Conservation (phyloP, 1,140 invertebrate species). For the Globodera rostochiensis region DNA sequence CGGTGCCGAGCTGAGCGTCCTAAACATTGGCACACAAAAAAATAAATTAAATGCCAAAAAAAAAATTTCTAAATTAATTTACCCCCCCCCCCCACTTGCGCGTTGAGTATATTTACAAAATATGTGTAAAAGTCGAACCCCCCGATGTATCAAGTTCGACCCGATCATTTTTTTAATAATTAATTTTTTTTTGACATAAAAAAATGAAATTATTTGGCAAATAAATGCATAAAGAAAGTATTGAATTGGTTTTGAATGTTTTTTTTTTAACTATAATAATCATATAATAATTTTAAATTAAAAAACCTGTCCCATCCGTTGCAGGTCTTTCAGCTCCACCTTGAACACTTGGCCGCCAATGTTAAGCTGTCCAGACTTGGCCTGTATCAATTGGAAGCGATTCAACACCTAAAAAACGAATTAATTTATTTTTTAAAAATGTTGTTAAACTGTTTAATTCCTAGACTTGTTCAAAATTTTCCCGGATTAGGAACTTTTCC, state of each 20-base stretch:
- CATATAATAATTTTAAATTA: too few species aligned
- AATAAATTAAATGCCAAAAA: neutral
- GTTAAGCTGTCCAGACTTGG: slow-evolving; percentile 40
- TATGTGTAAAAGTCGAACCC: too few species aligned
- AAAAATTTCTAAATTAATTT: neutral
- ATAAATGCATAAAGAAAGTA: too few species aligned
- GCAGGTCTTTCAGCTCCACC: slow-evolving; percentile 38
- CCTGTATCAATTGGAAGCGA: slow-evolving; percentile 40
- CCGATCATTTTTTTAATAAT: too few species aligned
- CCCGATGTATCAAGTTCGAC: too few species aligned
- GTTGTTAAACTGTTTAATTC: neutral
- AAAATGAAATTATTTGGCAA: too few species aligned
- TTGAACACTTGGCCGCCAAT: slow-evolving; percentile 42
- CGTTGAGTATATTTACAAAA: too few species aligned
- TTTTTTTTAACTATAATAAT: too few species aligned
- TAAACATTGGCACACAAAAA: slow-evolving; percentile 19
- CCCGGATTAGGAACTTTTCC: too few species aligned
- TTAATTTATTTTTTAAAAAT: neutral
- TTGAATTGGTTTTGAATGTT: too few species aligned
- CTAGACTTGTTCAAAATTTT: slow-evolving; percentile 13
- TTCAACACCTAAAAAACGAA: slow-evolving; percentile 18
- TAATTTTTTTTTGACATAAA: slow-evolving; percentile 1
- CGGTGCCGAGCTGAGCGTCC: slow-evolving; percentile 35
- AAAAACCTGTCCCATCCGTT: neutral
- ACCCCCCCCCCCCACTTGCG: too few species aligned